Evolutionary conservation across 2,888 invertebrate genomes (phyloP).

Genomic region (Toxonevra muliebris): DNA sequence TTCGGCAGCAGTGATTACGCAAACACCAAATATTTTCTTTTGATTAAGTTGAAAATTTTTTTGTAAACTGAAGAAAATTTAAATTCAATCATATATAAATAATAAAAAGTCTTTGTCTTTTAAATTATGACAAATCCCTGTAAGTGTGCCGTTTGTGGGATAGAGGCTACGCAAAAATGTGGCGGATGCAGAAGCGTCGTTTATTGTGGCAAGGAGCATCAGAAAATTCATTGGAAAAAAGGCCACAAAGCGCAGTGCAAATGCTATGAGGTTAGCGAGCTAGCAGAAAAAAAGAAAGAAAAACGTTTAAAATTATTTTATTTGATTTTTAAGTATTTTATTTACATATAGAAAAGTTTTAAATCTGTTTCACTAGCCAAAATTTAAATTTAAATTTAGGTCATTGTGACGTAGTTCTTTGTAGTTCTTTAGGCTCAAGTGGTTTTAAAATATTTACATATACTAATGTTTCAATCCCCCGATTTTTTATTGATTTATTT

Average conservation of each 20-base stretch:
- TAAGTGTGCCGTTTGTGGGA: conserved; percentile 71
- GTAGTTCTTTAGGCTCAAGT: too few relatives aligned
- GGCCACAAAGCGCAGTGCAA: conserved; percentile 74
- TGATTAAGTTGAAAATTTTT: background rate
- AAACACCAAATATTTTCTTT: too few relatives aligned
- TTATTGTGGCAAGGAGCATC: conserved; percentile 78
- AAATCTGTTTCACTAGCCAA: too few relatives aligned
- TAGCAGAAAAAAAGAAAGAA: background rate
- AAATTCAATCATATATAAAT: background rate
- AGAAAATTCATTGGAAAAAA: conserved; percentile 76
- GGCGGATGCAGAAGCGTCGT: conserved; percentile 74
- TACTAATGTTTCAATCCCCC: too few relatives aligned
- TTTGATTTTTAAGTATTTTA: background rate
- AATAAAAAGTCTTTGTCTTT: conserved; percentile 18
- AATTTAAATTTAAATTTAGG: too few relatives aligned
- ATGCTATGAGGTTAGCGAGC: conserved; percentile 59
- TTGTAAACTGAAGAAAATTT: background rate
- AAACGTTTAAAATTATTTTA: background rate
- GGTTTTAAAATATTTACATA: too few relatives aligned
- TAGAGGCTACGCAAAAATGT: conserved; percentile 73
- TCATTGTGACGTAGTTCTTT: too few relatives aligned
- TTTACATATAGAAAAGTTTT: too few relatives aligned
- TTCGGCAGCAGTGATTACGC: too few relatives aligned
- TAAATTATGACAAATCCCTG: conserved; percentile 36
- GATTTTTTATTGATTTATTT: background rate